Base-by-base conservation (phyloP, 2,797 vertebrate species). In the Mus minutoides region DNA sequence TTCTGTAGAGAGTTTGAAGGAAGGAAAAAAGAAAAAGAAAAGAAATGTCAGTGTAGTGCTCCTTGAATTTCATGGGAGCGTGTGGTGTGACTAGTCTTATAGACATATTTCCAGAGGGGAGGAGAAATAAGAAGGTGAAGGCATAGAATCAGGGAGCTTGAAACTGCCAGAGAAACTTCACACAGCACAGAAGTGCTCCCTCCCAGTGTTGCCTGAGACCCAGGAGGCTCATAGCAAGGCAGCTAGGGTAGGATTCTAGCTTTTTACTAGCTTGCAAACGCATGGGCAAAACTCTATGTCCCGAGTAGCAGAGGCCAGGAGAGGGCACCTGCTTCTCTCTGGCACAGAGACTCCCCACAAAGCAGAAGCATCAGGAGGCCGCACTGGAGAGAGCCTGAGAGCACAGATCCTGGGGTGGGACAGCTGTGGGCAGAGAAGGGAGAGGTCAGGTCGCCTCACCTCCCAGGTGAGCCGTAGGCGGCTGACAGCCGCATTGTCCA, bases 401-500 rank as follows among this genome's bases (percentile, higher is more conserved):
- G 0, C 54, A 43, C 46, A 0, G 69, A 77, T n/a, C 34, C 83
- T 9, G 31, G 4, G 64, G 54, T 9, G 40, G 60, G 52, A 46
- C 14, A 62, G 60, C 29, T 29, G 21, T 1, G 9, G 43, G 19
- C 52, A 40, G 29, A 24, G 16, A 46, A 37, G 34, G 11, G 16
- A 43, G 3, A n/a, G 6, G 40, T 24, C 21, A n/a, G 6, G 40
- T 24, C 21, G 19, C 71, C 95, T 98, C 97, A 99, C 99, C 99
- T 99, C 99, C 99, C 99, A 99, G 98, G 99, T 99, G 98, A 99
- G 99, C 83, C 99, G 98, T 49, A 99, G 98, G 89, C 99, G 98
- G 98, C 99, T 99, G 97, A 99, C 97, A 0, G 99, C 99, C 0
- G 99, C 99, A 67, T 99, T 99, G 97, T 99, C 99, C 98, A 99